These are phyloP conservation scores for Melanotaenia pygmaea DNA, from an alignment of 2,797 vertebrate species.

Conservation along the genomic window DNA sequence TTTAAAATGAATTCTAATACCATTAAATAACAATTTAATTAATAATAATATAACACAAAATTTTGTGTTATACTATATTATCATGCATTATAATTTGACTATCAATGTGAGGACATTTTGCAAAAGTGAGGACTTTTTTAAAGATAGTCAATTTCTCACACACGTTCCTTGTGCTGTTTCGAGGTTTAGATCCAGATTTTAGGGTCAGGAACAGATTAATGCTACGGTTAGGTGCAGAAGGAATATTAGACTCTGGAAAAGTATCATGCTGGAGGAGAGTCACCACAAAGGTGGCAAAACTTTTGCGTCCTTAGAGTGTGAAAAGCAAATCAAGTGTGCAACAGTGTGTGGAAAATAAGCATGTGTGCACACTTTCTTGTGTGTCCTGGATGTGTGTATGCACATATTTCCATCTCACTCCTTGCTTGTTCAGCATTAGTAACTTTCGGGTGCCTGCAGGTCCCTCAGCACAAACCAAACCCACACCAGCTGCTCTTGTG, in stretches of 20 bases:
- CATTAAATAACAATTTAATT: too few species aligned
- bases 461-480: constrained; percentile 58
- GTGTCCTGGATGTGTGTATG: constrained; percentile 17
- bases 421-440: constrained; percentile 70
- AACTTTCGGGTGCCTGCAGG: constrained; percentile 62
- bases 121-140: too few species aligned
- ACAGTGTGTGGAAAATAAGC: constrained; percentile 11
- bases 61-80: too few species aligned
- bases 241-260: neutral
- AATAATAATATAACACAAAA: too few species aligned
- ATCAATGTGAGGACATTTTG: too few species aligned
- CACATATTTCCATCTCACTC: constrained; percentile 35
- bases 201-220: too few species aligned
- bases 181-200: too few species aligned
- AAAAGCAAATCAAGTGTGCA: constrained; percentile 20
- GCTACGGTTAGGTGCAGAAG: neutral
- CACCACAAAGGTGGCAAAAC: too few species aligned
- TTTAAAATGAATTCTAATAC: too few species aligned
- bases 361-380: neutral
- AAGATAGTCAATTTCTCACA: too few species aligned
- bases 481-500: constrained; percentile 61
- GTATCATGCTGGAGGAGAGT: neutral
- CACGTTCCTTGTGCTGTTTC: too few species aligned
- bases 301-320: constrained; percentile 1
- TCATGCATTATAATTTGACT: too few species aligned